Evolutionary conservation across 2,797 vertebrate species (phyloP), one percentile per base, ranked within the genome.

Genomic region (Phrynocephalus vlangalii): DNA sequence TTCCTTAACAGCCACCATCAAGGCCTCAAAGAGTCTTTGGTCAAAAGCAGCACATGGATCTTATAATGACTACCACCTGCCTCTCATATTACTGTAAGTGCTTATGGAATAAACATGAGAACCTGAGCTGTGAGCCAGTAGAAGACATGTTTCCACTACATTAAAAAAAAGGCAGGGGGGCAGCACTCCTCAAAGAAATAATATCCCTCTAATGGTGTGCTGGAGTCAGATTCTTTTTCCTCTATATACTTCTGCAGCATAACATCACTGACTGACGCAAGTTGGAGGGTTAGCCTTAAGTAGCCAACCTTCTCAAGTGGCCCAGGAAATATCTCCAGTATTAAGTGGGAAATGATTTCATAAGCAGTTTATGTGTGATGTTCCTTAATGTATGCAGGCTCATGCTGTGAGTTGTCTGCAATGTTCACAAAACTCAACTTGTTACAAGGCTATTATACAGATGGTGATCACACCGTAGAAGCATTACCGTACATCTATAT

Each of bases 401-500:
- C 28, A 77, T 26, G 24, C 11, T 44, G 5, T 60, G 22, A 48
- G 16, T 68, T 44, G 44, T 76, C 33, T 16, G 9, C 72, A 73
- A 63, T 11, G 60, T 91, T 90, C 76, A 84, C 20, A 2, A 89
- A 85, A 84, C 18, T 4, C n/a, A 24, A n/a, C 85, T 56, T 15
- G 10, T 28, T 88, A 66, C 76, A 76, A 56, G 84, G 1, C 0
- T 83, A 33, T 86, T 83, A 38, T 68, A 1, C 18, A 88, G 11
- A 3, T 86, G 50, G 26, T 89, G 85, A 89, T 91, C 83, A 85
- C n/a, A 73, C 72, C 0, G 72, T 72, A 84, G 85, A 90, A 92
- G 5, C 5, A 44, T 44, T 44, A 44, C 38, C 56, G 8, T 22
- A 28, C 90, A 67, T 38, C 8, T 38, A 86, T 66, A 3, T 72